Conservation (phyloP, 2,113 vertebrate genomes). For the Monarcha castaneiventris region DNA sequence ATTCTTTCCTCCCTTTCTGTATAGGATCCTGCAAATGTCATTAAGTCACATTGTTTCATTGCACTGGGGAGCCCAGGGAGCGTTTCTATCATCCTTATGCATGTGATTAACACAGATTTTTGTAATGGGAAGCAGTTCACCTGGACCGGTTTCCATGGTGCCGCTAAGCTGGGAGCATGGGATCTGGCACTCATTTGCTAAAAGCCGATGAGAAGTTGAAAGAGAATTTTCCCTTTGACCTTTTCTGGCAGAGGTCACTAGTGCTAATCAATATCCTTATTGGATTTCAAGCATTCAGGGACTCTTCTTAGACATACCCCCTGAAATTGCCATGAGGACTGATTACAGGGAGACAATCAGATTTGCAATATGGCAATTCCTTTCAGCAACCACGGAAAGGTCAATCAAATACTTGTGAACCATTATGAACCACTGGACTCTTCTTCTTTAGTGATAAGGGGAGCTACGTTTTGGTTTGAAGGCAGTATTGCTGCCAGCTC, state of each 20-base stretch:
- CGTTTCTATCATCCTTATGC: background rate
- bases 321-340: background rate
- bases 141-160: constrained; percentile 25
- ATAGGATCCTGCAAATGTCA: constrained; percentile 6
- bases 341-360: background rate
- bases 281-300: constrained; percentile 16
- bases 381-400: constrained; percentile 1
- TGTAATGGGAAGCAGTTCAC: constrained; percentile 11
- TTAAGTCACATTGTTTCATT: constrained; percentile 21
- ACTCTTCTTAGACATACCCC: background rate
- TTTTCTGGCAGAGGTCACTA: background rate
- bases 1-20: background rate
- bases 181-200: constrained; percentile 30
- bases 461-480: background rate
- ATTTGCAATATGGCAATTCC: background rate
- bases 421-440: background rate
- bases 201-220: constrained; percentile 26
- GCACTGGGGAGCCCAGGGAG: background rate
- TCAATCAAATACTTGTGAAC: background rate
- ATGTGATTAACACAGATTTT: constrained; percentile 26
- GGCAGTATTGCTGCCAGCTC: background rate
- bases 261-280: background rate
- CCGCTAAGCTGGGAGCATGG: background rate
- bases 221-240: constrained; percentile 39
- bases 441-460: background rate